Percentiles rank a stretch among this genome's conserved stretches.
phyloP scores from a whole-genome alignment of 2,113 vertebrate genomes.

The Nansenia antarctica region DNA sequence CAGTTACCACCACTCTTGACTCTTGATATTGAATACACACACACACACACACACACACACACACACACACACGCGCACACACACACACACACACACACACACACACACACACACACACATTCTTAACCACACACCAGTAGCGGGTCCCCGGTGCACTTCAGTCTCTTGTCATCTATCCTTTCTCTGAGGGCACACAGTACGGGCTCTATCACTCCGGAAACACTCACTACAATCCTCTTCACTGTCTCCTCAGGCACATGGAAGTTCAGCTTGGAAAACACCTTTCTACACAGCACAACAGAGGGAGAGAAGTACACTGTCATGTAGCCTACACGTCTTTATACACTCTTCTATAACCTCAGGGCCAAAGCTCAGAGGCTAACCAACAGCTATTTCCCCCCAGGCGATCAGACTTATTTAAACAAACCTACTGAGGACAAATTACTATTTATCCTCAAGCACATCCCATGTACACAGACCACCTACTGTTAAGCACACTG shows the following conservation, averaged over 20 bases:
- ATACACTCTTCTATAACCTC: no score
- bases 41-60: slow-evolving; percentile 2
- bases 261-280: slow-evolving; percentile 77
- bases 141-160: slow-evolving; percentile 28
- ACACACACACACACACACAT: neutral
- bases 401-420: no score
- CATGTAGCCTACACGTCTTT: no score
- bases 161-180: slow-evolving; percentile 65
- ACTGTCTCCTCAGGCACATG: slow-evolving; percentile 69
- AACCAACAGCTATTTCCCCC: no score
- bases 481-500: no score
- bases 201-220: slow-evolving; percentile 67
- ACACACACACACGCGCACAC: slow-evolving; percentile 4
- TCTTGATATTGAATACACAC: neutral
- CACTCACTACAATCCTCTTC: slow-evolving; percentile 64
- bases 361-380: no score
- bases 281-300: slow-evolving; percentile 67
- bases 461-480: no score
- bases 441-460: no score
- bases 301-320: neutral
- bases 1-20: no score
- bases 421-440: no score
- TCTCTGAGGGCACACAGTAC: slow-evolving; percentile 66
- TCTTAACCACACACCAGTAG: slow-evolving; percentile 46
- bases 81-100: slow-evolving; percentile 2